Evolutionary conservation across 2,113 vertebrate species (phyloP).

Genomic region (Ursus arctos): DNA sequence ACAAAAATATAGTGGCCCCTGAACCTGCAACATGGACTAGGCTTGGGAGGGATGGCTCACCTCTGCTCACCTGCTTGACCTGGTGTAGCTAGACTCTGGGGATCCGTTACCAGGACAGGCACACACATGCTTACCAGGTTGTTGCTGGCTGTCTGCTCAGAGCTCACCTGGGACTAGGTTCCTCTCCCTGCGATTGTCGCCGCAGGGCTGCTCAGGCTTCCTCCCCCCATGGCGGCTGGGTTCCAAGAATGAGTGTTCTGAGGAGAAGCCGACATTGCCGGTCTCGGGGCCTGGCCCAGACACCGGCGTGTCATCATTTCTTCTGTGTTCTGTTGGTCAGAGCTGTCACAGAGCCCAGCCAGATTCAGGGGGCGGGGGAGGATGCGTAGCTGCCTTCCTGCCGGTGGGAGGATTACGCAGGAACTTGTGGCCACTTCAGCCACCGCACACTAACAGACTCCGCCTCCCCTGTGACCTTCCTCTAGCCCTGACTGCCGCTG

Average conservation of each 20-base stretch:
- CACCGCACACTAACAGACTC: neutral
- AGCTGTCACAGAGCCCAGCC: neutral
- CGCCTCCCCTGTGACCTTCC: neutral
- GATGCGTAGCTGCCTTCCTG: rapidly evolving
- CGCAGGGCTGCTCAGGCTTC: neutral
- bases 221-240: neutral
- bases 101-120: rapidly evolving
- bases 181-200: neutral
- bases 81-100: no score
- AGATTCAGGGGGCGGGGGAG: neutral
- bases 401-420: neutral
- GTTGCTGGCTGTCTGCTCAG: neutral
- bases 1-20: neutral
- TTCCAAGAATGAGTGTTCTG: neutral
- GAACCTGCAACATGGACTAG: neutral
- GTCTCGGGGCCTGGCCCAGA: neutral
- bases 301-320: rapidly evolving
- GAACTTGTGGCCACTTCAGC: rapidly evolving
- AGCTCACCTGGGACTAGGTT: neutral
- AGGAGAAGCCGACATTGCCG: neutral
- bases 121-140: rapidly evolving
- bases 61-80: neutral
- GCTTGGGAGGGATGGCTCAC: neutral
- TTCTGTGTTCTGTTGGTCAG: neutral
- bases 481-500: constrained; percentile 95